Evolutionary conservation across 2,888 invertebrate genomes (phyloP).

Genomic region (Protonemura montana): DNA sequence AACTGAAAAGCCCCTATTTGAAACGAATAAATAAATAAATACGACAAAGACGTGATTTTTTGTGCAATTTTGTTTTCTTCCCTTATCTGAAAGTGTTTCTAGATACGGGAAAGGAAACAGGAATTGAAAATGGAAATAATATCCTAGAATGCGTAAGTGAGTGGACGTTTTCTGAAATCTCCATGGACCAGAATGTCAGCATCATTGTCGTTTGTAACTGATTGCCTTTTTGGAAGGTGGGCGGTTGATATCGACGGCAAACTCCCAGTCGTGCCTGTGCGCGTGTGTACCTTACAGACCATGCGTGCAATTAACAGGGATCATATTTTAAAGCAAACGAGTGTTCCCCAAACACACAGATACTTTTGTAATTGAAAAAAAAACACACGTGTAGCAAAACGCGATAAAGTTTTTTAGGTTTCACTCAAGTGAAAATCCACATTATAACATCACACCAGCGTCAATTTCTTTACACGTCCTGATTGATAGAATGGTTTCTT

Average conservation of each 20-base stretch:
- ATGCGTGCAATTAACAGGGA: not conserved
- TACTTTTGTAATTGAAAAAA: not conserved
- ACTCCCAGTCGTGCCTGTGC: not conserved
- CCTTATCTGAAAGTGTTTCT: not conserved
- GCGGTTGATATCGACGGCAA: not conserved
- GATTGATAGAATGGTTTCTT: not conserved
- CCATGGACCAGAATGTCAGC: not conserved
- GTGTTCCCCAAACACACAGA: not conserved
- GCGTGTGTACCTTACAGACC: not conserved
- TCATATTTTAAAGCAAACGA: not conserved
- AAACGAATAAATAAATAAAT: not conserved
- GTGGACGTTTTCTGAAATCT: not conserved
- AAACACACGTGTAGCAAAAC: not conserved
- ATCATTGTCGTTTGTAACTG: not conserved
- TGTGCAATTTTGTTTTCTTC: not conserved
- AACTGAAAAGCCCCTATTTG: not conserved
- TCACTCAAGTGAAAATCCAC: not conserved
- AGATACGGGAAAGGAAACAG: not conserved
- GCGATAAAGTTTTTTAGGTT: not conserved
- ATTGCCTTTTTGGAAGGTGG: conserved; percentile 4
- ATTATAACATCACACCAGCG: not conserved
- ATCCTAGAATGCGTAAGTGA: not conserved
- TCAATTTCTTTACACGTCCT: not conserved
- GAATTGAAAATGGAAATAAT: not conserved
- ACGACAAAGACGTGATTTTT: not conserved